phyloP scores from a whole-genome alignment of 2,113 vertebrate species.

The Antechinus flavipes region DNA sequence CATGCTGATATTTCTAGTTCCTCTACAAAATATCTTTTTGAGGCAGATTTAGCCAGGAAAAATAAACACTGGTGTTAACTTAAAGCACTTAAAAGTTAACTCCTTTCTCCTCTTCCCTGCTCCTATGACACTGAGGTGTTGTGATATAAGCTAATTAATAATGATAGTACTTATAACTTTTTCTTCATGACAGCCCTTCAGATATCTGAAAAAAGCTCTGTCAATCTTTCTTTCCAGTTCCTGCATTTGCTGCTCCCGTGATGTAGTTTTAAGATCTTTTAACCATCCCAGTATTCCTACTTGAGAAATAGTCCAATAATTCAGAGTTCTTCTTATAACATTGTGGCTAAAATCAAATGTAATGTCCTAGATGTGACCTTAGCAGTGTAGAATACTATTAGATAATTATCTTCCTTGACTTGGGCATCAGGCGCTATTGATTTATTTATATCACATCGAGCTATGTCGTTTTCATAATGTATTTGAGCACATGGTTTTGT shows the following conservation, averaged over 20 bases:
- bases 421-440: constrained; percentile 12
- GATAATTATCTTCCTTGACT: not conserved
- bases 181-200: constrained; percentile 36
- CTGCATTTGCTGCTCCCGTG: not conserved
- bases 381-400: constrained; percentile 27
- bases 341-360: not conserved
- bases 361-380: constrained; percentile 23
- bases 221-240: not conserved
- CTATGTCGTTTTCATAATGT: constrained; percentile 30
- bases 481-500: constrained; percentile 6
- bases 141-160: not conserved
- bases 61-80: not conserved
- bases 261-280: not conserved
- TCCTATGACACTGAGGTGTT: not conserved
- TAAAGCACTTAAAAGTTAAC: not conserved
- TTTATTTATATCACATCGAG: not conserved
- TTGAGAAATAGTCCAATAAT: not conserved
- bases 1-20: not conserved
- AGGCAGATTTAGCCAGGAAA: not conserved
- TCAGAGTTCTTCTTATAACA: constrained; percentile 2
- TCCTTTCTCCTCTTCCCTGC: not conserved
- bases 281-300: not conserved
- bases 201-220: not conserved
- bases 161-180: not conserved
- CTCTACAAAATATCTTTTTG: not conserved